Percentiles rank a stretch among this genome's conserved stretches.
These are phyloP conservation scores for Eilema sororculum DNA, from an alignment of 2,888 invertebrate species.

Conservation along the genomic window DNA sequence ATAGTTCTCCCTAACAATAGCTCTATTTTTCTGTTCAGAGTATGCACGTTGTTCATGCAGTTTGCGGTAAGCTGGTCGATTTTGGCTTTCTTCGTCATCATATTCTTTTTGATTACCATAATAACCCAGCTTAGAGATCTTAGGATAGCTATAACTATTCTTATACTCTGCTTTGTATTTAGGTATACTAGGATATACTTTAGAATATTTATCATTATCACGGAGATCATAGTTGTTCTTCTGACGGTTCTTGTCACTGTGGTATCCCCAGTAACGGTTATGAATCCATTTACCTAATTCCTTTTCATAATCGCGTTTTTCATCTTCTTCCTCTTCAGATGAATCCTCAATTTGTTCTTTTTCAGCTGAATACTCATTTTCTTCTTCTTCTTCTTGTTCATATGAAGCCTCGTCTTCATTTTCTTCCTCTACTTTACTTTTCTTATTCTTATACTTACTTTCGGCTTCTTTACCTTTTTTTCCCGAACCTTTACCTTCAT, in stretches of 20 bases:
- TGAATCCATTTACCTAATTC: slow-evolving; percentile 38
- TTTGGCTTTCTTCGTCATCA: slow-evolving; percentile 31
- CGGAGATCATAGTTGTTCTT: slow-evolving; percentile 1
- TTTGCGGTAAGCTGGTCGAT: slow-evolving; percentile 28
- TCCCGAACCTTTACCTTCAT: slow-evolving; percentile 2
- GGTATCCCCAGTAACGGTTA: slow-evolving; percentile 30
- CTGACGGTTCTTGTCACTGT: not conserved
- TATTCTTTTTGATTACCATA: slow-evolving; percentile 12
- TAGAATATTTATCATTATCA: not conserved
- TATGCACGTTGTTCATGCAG: not conserved
- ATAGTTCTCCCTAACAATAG: slow-evolving; percentile 29
- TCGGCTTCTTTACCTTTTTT: not conserved
- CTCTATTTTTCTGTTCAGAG: not conserved
- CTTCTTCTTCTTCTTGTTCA: slow-evolving; percentile 10
- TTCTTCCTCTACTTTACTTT: slow-evolving; percentile 18
- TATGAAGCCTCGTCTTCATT: slow-evolving; percentile 1
- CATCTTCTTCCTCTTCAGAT: slow-evolving; percentile 20
- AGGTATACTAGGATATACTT: not conserved
- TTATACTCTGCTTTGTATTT: slow-evolving; percentile 18
- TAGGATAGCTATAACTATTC: not conserved
- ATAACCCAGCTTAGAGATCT: slow-evolving; percentile 1
- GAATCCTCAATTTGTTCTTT: not conserved
- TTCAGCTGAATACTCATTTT: slow-evolving; percentile 18
- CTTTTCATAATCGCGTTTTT: slow-evolving; percentile 25
- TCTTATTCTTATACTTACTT: slow-evolving; percentile 35